A percentile compares a stretch with the other conserved stretches of the same genome.
Conservation (phyloP, 2,797 vertebrate genomes). For the Mus minutoides region DNA sequence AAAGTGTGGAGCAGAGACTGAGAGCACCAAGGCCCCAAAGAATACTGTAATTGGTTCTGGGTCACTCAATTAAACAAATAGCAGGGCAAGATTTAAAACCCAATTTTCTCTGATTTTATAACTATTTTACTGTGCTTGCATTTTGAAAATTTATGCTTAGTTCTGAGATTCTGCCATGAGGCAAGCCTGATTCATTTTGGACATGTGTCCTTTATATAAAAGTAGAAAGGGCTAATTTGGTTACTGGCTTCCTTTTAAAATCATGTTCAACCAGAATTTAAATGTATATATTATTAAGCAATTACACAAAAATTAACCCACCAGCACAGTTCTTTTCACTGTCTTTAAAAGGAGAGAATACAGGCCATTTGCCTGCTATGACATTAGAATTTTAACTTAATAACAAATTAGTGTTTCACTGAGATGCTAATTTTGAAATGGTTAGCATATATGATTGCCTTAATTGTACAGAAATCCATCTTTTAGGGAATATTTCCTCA, state of each 20-base stretch:
- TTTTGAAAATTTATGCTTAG: constrained; percentile 43
- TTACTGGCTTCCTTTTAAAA: constrained; percentile 72
- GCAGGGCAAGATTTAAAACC: background rate
- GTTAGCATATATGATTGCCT: background rate
- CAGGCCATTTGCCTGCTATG: constrained; percentile 47
- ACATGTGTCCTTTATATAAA: constrained; percentile 38
- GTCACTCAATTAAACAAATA: background rate
- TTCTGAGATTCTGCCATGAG: constrained; percentile 3
- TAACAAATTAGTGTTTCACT: constrained; percentile 48
- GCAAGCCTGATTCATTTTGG: constrained; percentile 56
- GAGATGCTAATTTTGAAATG: constrained; percentile 56
- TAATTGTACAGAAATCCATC: constrained; percentile 19
- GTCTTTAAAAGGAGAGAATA: constrained; percentile 66
- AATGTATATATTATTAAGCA: constrained; percentile 67
- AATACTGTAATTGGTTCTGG: background rate
- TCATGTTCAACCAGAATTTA: background rate
- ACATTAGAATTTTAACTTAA: constrained; percentile 40
- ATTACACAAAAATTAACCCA: constrained; percentile 58
- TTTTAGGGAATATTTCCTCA: background rate
- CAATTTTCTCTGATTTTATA: constrained; percentile 13
- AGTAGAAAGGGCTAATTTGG: constrained; percentile 56
- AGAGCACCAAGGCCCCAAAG: background rate
- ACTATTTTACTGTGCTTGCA: background rate
- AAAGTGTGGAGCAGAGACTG: too few relatives aligned
- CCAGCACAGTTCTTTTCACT: constrained; percentile 28